Percentiles rank a stretch among this genome's conserved stretches.
Evolutionary conservation across 1,140 invertebrate species (phyloP).

Genomic region (Matsumurasca onukii): DNA sequence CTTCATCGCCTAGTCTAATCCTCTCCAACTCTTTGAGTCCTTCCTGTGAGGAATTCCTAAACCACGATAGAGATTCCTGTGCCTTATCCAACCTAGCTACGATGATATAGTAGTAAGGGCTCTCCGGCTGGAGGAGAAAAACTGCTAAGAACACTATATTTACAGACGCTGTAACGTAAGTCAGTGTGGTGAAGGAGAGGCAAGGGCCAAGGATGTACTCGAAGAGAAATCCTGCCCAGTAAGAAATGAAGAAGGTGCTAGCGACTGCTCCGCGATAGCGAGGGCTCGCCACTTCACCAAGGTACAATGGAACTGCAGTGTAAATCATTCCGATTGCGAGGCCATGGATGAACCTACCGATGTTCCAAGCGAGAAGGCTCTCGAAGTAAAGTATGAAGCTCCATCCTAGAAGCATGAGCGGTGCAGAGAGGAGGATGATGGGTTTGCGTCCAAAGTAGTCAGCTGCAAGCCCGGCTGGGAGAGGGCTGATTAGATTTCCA

Average conservation of each 20-base stretch:
- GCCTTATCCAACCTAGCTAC: conserved; percentile 55
- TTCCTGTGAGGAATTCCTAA: conserved; percentile 52
- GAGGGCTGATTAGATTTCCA: conserved; percentile 40
- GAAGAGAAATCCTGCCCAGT: conserved; percentile 72
- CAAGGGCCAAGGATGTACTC: conserved; percentile 75
- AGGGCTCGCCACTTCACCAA: conserved; percentile 66
- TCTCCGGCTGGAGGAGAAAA: conserved; percentile 77
- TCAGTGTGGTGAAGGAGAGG: conserved; percentile 64
- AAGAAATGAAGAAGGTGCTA: conserved; percentile 65
- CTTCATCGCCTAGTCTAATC: conserved; percentile 34
- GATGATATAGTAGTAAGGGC: conserved; percentile 68
- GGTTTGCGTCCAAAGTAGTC: conserved; percentile 72
- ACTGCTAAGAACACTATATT: conserved; percentile 63
- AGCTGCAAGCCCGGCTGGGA: conserved; percentile 51
- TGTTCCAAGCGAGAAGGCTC: conserved; percentile 18
- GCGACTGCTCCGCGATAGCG: conserved; percentile 62
- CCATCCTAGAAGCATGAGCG: conserved; percentile 48
- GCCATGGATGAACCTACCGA: conserved; percentile 50
- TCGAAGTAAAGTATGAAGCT: conserved; percentile 53
- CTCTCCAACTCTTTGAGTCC: conserved; percentile 33
- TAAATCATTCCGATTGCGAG: conserved; percentile 60
- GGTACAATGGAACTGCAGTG: conserved; percentile 55
- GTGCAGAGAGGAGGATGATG: conserved; percentile 65
- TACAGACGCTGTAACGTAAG: conserved; percentile 60
- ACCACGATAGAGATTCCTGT: conserved; percentile 56